phyloP scores from a whole-genome alignment of 53 echinoderm and acorn worm genomes.

The Temnopleurus reevesii region DNA sequence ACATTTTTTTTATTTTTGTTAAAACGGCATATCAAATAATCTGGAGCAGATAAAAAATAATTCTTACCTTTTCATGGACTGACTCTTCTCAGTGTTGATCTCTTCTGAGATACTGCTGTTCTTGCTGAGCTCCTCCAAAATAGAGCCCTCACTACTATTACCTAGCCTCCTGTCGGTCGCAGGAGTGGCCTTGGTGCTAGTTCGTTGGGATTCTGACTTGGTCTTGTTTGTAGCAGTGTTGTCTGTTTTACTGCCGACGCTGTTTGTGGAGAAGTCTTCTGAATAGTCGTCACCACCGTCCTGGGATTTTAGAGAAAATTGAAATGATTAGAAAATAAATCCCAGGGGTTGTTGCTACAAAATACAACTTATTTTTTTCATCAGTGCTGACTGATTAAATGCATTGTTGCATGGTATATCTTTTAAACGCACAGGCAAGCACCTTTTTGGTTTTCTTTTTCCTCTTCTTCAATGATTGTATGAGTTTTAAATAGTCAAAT shows the following conservation, averaged over 20 bases:
- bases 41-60: no score
- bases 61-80: constrained; percentile 2
- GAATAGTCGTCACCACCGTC: background rate
- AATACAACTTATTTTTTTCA: no score
- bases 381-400: no score
- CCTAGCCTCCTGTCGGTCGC: constrained; percentile 20
- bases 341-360: no score
- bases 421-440: no score
- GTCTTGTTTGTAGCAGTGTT: constrained; percentile 14
- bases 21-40: no score
- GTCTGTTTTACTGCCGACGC: background rate
- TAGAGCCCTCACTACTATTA: constrained; percentile 65
- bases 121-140: constrained; percentile 54
- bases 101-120: constrained; percentile 74
- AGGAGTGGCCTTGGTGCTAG: constrained; percentile 41
- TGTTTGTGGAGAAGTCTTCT: background rate
- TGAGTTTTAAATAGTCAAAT: no score
- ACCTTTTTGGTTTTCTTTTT: no score
- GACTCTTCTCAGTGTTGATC: constrained; percentile 45
- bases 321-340: no score
- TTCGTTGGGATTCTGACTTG: constrained; percentile 41
- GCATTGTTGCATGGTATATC: no score
- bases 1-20: no score
- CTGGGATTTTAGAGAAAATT: background rate
- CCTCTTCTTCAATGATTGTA: no score